Conservation (phyloP, 2,888 invertebrate species). For the Parochlus steinenii region DNA sequence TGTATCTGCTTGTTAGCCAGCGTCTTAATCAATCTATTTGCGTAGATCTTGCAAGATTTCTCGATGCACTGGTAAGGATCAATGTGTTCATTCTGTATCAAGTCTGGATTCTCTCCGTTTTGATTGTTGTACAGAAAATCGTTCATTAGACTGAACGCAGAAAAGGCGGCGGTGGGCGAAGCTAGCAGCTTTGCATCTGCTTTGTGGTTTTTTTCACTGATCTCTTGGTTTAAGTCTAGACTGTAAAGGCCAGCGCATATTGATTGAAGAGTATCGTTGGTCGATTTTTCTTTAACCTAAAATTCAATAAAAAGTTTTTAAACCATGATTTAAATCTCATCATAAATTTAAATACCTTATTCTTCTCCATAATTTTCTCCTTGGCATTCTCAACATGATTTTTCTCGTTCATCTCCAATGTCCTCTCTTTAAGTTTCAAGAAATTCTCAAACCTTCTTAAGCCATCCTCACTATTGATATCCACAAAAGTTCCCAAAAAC, state of each 20-base stretch:
- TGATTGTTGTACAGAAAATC: conserved; percentile 17
- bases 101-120: conserved; percentile 10
- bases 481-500: conserved; percentile 66
- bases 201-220: not conserved
- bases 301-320: conserved; percentile 17
- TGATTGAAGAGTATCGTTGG: conserved; percentile 4
- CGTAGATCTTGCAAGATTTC: conserved; percentile 46
- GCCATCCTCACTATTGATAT: conserved; percentile 59
- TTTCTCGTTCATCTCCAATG: conserved; percentile 1
- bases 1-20: conserved; percentile 28
- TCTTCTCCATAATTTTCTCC: not conserved
- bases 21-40: conserved; percentile 40
- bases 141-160: conserved; percentile 13
- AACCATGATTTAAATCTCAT: conserved; percentile 10
- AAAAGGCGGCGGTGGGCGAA: conserved; percentile 10
- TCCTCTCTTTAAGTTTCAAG: conserved; percentile 26
- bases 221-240: conserved; percentile 9
- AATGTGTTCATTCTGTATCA: conserved; percentile 18
- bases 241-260: conserved; percentile 11
- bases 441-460: conserved; percentile 57
- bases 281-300: conserved; percentile 12
- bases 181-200: not conserved
- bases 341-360: conserved; percentile 12
- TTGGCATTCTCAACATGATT: conserved; percentile 2
- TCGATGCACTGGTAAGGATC: conserved; percentile 39